phyloP scores from a whole-genome alignment of 2,888 invertebrate species.

The Lasioglossum morio region DNA sequence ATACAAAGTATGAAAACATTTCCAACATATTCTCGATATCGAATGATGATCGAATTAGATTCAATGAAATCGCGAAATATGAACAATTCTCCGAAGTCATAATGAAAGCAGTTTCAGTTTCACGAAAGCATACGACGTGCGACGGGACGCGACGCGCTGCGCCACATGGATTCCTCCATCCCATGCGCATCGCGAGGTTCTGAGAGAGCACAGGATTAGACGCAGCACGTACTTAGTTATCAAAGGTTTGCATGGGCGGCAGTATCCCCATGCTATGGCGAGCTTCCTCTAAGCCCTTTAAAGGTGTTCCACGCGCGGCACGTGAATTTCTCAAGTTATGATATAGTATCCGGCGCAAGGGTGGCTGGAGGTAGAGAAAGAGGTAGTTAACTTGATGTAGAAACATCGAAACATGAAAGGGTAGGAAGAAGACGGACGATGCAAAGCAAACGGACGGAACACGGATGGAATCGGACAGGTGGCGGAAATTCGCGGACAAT shows the following conservation, averaged over 20 bases:
- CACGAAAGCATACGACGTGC: not conserved
- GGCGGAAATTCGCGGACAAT: not conserved
- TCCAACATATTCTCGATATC: too few relatives aligned
- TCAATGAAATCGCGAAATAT: not conserved
- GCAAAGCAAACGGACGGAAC: conserved; percentile 4
- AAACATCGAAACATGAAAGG: conserved; percentile 41
- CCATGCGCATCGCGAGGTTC: conserved; percentile 5
- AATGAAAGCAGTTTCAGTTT: not conserved
- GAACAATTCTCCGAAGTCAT: not conserved
- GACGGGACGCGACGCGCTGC: not conserved
- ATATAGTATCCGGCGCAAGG: conserved; percentile 77
- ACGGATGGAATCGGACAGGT: conserved; percentile 10
- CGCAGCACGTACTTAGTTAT: conserved; percentile 73
- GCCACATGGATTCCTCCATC: conserved; percentile 1
- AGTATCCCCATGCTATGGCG: conserved; percentile 60
- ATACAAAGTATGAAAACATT: too few relatives aligned
- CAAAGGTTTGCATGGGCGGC: conserved; percentile 78
- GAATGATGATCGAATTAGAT: not conserved
- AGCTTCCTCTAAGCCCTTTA: conserved; percentile 79
- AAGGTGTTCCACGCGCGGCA: conserved; percentile 77
- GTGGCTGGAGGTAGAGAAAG: conserved; percentile 51
- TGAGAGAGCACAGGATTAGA: conserved; percentile 34
- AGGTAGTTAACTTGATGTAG: conserved; percentile 14
- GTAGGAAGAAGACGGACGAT: conserved; percentile 12
- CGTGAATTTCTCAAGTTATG: conserved; percentile 83